Evolutionary conservation across 2,113 vertebrate genomes (phyloP), one percentile per base, ranked within the genome.

Genomic region (Herpailurus yagouaroundi): DNA sequence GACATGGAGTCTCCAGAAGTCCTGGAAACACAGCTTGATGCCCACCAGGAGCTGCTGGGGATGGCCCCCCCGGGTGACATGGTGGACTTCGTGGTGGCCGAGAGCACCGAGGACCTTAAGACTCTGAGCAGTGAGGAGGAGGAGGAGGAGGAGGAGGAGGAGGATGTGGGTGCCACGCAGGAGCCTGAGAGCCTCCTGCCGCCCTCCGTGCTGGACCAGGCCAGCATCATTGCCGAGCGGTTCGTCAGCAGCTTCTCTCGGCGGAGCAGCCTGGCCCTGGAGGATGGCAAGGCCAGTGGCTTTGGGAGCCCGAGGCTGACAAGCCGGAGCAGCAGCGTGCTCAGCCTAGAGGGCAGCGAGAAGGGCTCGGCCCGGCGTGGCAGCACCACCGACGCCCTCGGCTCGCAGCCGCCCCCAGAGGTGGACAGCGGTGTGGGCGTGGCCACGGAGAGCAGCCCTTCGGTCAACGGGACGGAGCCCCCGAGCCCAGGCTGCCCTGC

Each of bases 171-270:
- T n/a, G 63, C 93, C 4, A 8, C 89, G 25, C 96, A 92, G 1
- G 97, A 98, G 4, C 71, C 97, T 0, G 79, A 96, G 91, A 99
- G 99, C 97, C 99, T 99, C 95, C 98, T 99, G 13, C 99, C 99
- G 0, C 98, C 99, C 2, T 99, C 99, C 0, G 99, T 99, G 77
- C 98, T 99, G 97, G 99, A 99, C 97, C 99, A 99, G 95, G 99
- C 99, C 36, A 99, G 99, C 0, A 96, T 99, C 95, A 99, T 99
- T 2, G 99, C 99, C 0, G 99, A 99, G 95, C 98, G 98, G 7
- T 99, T 99, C 0, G 97, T 98, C 27, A 97, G 98, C 96, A 99
- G 96, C 97, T 96, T 99, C 52, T 99, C 99, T 5, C 98, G 99
- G 38, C 98, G 99, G 69, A 99, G 99, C 98, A 99, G 99, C 96